These are phyloP conservation scores for Piprites chloris DNA, from an alignment of 2,113 vertebrate species.

Conservation along the genomic window DNA sequence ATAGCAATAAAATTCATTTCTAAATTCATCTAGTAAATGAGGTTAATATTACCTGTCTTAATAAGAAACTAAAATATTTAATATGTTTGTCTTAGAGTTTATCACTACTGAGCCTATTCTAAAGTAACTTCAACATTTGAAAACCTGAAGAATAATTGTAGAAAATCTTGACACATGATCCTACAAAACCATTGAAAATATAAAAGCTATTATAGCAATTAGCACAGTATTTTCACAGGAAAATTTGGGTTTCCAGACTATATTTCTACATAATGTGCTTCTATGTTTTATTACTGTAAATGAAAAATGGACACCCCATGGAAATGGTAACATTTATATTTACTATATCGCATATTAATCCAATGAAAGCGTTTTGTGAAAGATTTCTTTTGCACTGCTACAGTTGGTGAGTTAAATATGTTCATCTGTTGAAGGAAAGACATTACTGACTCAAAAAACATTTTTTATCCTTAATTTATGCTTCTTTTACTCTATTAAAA, in stretches of 20 bases:
- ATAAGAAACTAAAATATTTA: not conserved
- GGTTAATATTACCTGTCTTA: not conserved
- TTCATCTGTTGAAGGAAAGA: not conserved
- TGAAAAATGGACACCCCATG: not conserved
- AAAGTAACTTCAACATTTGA: not conserved
- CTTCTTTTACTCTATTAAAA: not conserved
- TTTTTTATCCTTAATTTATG: not conserved
- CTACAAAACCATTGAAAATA: not conserved
- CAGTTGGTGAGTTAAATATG: not conserved
- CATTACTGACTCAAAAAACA: not conserved
- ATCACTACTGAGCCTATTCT: not conserved
- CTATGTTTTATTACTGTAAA: not conserved
- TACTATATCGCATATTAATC: not conserved
- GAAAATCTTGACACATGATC: not conserved
- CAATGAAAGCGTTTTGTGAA: not conserved
- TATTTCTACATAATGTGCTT: not conserved
- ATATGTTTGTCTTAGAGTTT: not conserved
- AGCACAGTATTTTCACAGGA: not conserved
- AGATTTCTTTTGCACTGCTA: not conserved
- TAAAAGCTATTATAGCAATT: not conserved
- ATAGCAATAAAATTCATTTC: not conserved
- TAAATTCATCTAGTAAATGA: not conserved
- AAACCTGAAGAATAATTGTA: not conserved
- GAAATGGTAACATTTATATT: not conserved
- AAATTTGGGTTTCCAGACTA: not conserved